Evolutionary conservation across 1,140 invertebrate genomes (phyloP).

Genomic region (Drosophila ohnishii): DNA sequence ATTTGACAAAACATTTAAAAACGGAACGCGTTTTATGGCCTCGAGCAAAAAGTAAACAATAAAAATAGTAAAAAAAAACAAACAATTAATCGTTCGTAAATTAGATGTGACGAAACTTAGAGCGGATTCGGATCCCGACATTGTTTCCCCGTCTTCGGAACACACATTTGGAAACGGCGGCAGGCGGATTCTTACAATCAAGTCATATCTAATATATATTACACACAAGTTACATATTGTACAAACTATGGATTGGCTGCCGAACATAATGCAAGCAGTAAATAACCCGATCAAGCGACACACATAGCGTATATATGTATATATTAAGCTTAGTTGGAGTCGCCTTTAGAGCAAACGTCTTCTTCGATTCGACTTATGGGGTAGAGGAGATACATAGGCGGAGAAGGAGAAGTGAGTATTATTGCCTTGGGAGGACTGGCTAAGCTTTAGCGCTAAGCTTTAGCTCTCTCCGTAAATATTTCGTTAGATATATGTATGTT

Average conservation of each 20-base stretch:
- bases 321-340: slow-evolving; percentile 48
- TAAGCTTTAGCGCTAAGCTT: slow-evolving; percentile 2
- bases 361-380: slow-evolving; percentile 6
- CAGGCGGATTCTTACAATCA: slow-evolving; percentile 36
- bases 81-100: slow-evolving; percentile 38
- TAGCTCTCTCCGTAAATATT: slow-evolving; percentile 31
- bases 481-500: slow-evolving; percentile 25
- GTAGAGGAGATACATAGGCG: slow-evolving; percentile 21
- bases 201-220: slow-evolving; percentile 43
- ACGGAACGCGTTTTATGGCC: slow-evolving; percentile 65
- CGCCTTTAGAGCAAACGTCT: slow-evolving; percentile 30
- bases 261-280: slow-evolving; percentile 28
- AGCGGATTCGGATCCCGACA: slow-evolving; percentile 10
- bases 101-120: slow-evolving; percentile 22
- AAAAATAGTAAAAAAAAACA: slow-evolving; percentile 19
- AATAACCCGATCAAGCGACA: slow-evolving; percentile 19
- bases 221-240: slow-evolving; percentile 49
- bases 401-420: slow-evolving; percentile 29
- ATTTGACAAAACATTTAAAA: slow-evolving; percentile 45
- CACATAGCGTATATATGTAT: slow-evolving; percentile 27
- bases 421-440: slow-evolving; percentile 20
- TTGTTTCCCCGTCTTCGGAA: slow-evolving; percentile 20
- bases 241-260: slow-evolving; percentile 42
- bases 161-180: slow-evolving; percentile 48
- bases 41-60: slow-evolving; percentile 41